Evolutionary conservation across 2,888 invertebrate species (phyloP).

Genomic region (Anaspis maculata): DNA sequence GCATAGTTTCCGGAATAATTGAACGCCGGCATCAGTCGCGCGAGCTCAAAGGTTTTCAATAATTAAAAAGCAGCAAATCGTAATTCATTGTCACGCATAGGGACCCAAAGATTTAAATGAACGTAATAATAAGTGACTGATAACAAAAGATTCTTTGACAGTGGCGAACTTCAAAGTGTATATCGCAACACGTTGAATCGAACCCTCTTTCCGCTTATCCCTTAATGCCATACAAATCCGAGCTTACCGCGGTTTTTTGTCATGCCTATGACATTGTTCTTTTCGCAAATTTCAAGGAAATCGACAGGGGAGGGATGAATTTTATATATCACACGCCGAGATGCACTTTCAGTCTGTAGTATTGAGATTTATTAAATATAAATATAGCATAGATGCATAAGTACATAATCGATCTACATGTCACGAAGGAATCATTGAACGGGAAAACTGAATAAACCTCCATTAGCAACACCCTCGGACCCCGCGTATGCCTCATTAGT

Average conservation of each 20-base stretch:
- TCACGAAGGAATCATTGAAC: no score
- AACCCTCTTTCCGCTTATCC: constrained; percentile 38
- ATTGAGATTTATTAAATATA: no score
- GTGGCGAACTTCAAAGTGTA: constrained; percentile 41
- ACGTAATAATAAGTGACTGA: constrained; percentile 43
- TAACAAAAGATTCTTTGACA: constrained; percentile 43
- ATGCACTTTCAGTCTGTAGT: not conserved
- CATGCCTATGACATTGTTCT: constrained; percentile 35
- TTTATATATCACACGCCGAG: not conserved
- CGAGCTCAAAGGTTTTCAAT: constrained; percentile 40
- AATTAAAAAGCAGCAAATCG: constrained; percentile 42
- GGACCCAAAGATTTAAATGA: constrained; percentile 38
- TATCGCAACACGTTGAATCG: constrained; percentile 35
- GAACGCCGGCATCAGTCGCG: no score
- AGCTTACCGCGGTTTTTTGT: constrained; percentile 37
- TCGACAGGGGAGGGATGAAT: constrained; percentile 22
- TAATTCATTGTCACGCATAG: constrained; percentile 40
- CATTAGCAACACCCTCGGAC: constrained; percentile 3
- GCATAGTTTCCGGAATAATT: no score
- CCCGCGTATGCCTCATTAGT: constrained; percentile 9
- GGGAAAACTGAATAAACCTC: constrained; percentile 8
- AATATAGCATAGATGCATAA: no score
- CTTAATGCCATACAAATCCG: constrained; percentile 41
- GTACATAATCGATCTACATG: no score
- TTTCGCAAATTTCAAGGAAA: constrained; percentile 31